A percentile compares a stretch with the other conserved stretches of the same genome.
phyloP scores from a whole-genome alignment of 2,888 invertebrate genomes.

The Pyrochroa serraticornis region DNA sequence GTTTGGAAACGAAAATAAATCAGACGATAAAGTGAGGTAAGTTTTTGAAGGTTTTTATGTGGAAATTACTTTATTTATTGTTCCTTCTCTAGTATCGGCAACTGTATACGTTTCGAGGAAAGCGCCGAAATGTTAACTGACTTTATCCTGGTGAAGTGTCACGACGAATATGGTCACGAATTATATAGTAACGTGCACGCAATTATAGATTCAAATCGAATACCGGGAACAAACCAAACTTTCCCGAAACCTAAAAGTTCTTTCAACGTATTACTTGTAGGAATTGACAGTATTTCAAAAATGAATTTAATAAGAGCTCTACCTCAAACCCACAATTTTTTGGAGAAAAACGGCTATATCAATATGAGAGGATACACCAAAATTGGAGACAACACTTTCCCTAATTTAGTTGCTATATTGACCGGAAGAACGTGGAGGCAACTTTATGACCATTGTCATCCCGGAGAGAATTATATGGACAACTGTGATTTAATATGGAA shows the following conservation, averaged over 20 bases:
- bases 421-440: conserved; percentile 65
- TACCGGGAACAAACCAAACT: too few relatives aligned
- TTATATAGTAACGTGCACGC: conserved; percentile 62
- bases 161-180: conserved; percentile 26
- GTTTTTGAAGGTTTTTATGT: conserved; percentile 3
- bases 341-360: conserved; percentile 61
- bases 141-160: conserved; percentile 62
- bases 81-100: conserved; percentile 41
- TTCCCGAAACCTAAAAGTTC: conserved; percentile 18
- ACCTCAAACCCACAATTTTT: conserved; percentile 70
- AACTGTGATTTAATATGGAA: conserved; percentile 80
- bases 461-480: conserved; percentile 66
- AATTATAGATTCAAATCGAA: conserved; percentile 49
- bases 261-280: conserved; percentile 73
- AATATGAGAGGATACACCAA: conserved; percentile 58
- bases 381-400: conserved; percentile 87
- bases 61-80: not conserved
- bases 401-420: conserved; percentile 83
- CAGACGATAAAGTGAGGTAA: conserved; percentile 40
- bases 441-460: conserved; percentile 59
- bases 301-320: conserved; percentile 77
- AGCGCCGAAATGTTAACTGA: conserved; percentile 55
- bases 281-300: conserved; percentile 84
- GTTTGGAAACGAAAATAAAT: conserved; percentile 30
- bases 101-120: conserved; percentile 58